Evolutionary conservation across 2,888 invertebrate genomes (phyloP), one percentile per base, ranked within the genome.

Genomic region (Andrena camellia): DNA sequence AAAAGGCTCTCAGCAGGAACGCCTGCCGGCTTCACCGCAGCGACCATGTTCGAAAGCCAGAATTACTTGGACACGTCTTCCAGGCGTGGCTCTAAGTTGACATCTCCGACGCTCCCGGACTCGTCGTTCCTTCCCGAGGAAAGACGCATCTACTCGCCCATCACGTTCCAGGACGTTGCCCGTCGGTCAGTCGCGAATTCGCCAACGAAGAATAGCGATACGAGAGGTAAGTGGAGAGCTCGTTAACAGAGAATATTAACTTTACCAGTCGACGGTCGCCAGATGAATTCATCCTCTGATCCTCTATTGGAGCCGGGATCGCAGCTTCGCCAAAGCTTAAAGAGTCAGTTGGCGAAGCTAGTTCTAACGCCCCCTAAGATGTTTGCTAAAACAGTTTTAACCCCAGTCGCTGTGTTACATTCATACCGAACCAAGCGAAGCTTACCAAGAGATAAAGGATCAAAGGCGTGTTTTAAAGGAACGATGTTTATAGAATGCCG

Each of bases 121-220:
- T 67, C 88, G 0, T 80, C 95, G 88, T 94, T 54, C 92, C 88
- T 87, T 4, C 94, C 94, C n/a, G 97, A 97, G 88, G 96, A 97
- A 78, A 95, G 96, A 89, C 95, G 96, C 70, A 96, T 97, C 86
- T 98, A 98, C 93, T 97, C 97, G 0, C 98, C 98, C 0, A 97
- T 98, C 23, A 98, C 97, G 0, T 97, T 97, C 90, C 96, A 97
- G 91, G 97, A 97, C 92, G 97, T 97, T 0, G 97, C 97, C 0
- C 94, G 96, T n/a, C 94, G 97, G 73, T 97, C 97, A 90, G 96
- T 97, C 79, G 97, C 96, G 0, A 97, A 96, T 92, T 97, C 97
- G 0, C 97, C 97, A 0, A 96, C 96, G 3, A 95, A 96, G 88
- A 94, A 93, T 50, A 81, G 93, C 8, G 93, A 94, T 70, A 91